phyloP scores from a whole-genome alignment of 2,797 vertebrate species.

The Lutjanus argentimaculatus region DNA sequence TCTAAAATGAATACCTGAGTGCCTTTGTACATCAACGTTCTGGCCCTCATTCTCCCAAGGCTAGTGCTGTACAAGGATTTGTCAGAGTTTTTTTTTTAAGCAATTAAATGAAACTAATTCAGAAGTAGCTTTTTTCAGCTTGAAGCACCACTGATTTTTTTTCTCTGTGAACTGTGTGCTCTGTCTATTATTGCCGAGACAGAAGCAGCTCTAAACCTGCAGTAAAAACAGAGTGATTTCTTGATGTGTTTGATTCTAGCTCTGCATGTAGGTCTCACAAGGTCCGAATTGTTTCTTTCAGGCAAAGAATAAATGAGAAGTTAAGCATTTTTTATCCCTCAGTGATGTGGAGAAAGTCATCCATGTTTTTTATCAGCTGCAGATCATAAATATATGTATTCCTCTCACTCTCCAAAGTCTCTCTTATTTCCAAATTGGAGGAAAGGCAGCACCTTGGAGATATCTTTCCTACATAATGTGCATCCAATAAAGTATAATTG shows the following conservation, averaged over 20 bases:
- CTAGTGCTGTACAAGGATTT: not conserved
- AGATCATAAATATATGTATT: slow-evolving; percentile 7
- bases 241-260: not conserved
- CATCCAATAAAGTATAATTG: not conserved
- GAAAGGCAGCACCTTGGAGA: not conserved
- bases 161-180: not conserved
- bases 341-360: slow-evolving; percentile 5
- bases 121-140: slow-evolving; percentile 2
- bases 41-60: not conserved
- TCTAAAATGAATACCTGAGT: not conserved
- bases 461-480: not conserved
- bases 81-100: not conserved
- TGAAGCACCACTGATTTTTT: not conserved
- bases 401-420: not conserved
- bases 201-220: not conserved
- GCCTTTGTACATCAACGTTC: not conserved
- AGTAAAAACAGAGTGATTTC: not conserved
- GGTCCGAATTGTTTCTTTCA: not conserved
- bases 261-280: slow-evolving; percentile 2
- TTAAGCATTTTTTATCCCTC: not conserved
- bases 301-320: not conserved
- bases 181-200: not conserved
- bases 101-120: not conserved
- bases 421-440: slow-evolving; percentile 7
- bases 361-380: slow-evolving; percentile 13